Evolutionary conservation across 2,797 vertebrate species (phyloP), one percentile per base, ranked within the genome.

Genomic region (Alcedo atthis): DNA sequence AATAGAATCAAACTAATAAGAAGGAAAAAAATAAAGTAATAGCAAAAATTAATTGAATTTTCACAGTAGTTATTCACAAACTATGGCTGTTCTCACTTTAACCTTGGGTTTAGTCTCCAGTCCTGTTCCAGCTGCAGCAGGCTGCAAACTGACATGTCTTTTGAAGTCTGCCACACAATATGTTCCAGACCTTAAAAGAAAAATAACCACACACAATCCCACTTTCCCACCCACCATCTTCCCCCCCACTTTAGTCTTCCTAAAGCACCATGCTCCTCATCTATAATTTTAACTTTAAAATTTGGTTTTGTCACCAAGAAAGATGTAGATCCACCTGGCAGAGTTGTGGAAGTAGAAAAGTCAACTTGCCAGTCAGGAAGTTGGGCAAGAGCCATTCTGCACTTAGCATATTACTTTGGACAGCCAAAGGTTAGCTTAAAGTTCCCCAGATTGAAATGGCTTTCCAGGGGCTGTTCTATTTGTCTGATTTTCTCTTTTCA

Each of bases 171-270:
- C 43, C 48, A 85, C 62, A 84, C 70, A 87, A 89, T 94, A 84
- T 67, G 32, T 89, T 93, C 77, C 87, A 87, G 77, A 69, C 59
- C 62, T 85, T 85, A 83, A 81, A 91, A 91, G 89, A 49, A 78
- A 62, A 93, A 91, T 55, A 71, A 37, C 64, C 49, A 79, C 33
- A 35, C 3, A 87, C 49, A 92, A 85, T 35, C 51, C 15, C 25
- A 25, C 25, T 26, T 26, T 15, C 48, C 15, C 48, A 26, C 25
- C 48, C 5, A 1, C 61, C 33, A 43, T 70, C 37, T 37, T 37
- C 37, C 37, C 37, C 37, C 37, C 37, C 37, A 37, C 37, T 37
- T 37, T 37, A 37, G 37, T 37, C 37, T 37, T 90, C 62, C 66
- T 61, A 76, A 69, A 89, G 62, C 33, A 40, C 48, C 6, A 7